Evolutionary conservation across 2,113 vertebrate species (phyloP).

Genomic region (Xenopus laevis): DNA sequence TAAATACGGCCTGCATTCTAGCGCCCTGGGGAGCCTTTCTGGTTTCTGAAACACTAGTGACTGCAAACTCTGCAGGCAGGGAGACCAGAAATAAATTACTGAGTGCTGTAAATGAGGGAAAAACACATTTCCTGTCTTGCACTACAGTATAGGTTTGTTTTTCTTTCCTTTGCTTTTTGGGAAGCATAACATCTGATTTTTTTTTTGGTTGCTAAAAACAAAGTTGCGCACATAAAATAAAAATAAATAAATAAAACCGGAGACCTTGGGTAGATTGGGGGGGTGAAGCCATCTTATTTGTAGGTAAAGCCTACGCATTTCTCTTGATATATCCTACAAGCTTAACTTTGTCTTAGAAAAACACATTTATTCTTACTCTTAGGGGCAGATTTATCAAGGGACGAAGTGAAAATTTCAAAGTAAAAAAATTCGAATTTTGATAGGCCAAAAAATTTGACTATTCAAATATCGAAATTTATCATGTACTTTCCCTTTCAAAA

Average conservation of each 20-base stretch:
- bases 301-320: background rate
- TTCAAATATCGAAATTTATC: too few species aligned
- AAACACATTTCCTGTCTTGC: conserved; percentile 38
- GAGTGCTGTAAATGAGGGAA: conserved; percentile 29
- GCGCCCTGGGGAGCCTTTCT: conserved; percentile 17
- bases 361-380: too few species aligned
- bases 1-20: conserved; percentile 32
- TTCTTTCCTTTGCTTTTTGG: conserved; percentile 19
- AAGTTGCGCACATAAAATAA: background rate
- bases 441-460: too few species aligned
- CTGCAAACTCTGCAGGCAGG: conserved; percentile 12
- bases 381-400: too few species aligned
- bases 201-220: conserved; percentile 13
- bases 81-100: conserved; percentile 43
- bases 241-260: background rate
- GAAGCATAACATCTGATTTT: conserved; percentile 7
- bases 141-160: conserved; percentile 41
- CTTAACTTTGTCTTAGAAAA: too few species aligned
- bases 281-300: background rate
- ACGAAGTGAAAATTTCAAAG: too few species aligned
- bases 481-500: too few species aligned
- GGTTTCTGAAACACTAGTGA: conserved; percentile 38
- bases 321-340: background rate
- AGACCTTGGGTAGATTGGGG: background rate
- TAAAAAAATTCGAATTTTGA: too few species aligned